Evolutionary conservation across 2,797 vertebrate genomes (phyloP), one percentile per base, ranked within the genome.

Genomic region (Nannoperca australis): DNA sequence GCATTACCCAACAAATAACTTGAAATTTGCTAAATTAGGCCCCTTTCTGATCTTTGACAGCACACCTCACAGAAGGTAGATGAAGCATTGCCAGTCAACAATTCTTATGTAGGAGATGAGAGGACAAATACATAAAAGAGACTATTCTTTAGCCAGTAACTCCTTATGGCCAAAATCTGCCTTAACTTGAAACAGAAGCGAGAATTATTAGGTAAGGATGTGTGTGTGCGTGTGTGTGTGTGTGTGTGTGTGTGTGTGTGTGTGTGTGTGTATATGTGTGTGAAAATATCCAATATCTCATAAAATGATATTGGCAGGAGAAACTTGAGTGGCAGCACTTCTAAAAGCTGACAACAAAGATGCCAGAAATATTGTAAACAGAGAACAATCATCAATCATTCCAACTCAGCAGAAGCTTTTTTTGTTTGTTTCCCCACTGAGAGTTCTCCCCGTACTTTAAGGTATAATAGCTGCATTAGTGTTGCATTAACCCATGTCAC

Each of bases 341-440:
- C 72, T 84, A 53, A 88, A 79, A 77, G 56, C 40, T 38, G 40
- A 22, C 55, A 70, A 55, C 5, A 6, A 73, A 75, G 1, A 4
- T 75, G 67, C 77, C 78, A 85, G 12, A 72, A 88, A 82, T 70
- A 59, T 50, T 75, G 62, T 78, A 73, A 81, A 79, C 5, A 69
- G 49, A 78, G 75, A 83, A 76, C 59, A 70, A 77, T 87, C 70
- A 78, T 79, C 67, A 77, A 78, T 86, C 70, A 76, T 40, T 82
- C 12, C 15, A 27, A n/a, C 40, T 74, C 50, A 63, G 17, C 18
- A 20, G 24, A 79, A 50, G 60, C 42, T 22, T 79, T 72, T 36
- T 22, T 27, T 54, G 47, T 77, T 69, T 73, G 61, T 78, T 74
- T 55, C 65, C 42, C 50, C 44, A 5, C 62, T 67, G 49, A 83